Conservation (phyloP, 2,888 invertebrate species). For the Baccha elongata region DNA sequence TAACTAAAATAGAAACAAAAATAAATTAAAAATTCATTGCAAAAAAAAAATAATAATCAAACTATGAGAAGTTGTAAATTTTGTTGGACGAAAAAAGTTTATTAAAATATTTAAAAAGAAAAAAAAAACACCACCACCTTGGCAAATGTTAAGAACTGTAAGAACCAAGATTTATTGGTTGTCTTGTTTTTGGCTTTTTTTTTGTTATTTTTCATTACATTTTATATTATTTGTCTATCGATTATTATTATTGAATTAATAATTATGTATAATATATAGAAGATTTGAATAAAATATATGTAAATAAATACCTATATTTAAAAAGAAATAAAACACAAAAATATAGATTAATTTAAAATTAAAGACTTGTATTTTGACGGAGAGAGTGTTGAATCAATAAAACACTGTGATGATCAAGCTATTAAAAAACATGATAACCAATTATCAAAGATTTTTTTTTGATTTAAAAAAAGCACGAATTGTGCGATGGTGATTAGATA, state of each 20-base stretch:
- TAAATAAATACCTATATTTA: conserved; percentile 72
- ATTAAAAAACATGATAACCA: too few species aligned
- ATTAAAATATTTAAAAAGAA: conserved; percentile 19
- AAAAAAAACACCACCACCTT: conserved; percentile 53
- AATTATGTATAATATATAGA: conserved; percentile 68
- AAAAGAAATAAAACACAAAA: conserved; percentile 63
- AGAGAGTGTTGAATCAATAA: too few species aligned
- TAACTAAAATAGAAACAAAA: conserved; percentile 24
- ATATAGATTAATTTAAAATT: conserved; percentile 58
- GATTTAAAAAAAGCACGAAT: too few species aligned
- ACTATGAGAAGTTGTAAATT: conserved; percentile 53
- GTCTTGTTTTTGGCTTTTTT: conserved; percentile 55
- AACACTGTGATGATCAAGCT: too few species aligned
- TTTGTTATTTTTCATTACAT: conserved; percentile 69
- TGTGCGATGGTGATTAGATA: too few species aligned
- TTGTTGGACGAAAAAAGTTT: conserved; percentile 25
- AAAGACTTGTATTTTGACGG: too few species aligned
- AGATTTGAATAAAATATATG: conserved; percentile 68
- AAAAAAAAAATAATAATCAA: conserved; percentile 28
- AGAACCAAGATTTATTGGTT: conserved; percentile 65
- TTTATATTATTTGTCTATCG: conserved; percentile 68
- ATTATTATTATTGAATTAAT: conserved; percentile 56
- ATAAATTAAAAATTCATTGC: conserved; percentile 22
- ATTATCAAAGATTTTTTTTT: too few species aligned
- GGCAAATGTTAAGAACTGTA: conserved; percentile 63